Percentiles rank a stretch among this genome's conserved stretches.
Evolutionary conservation across 2,797 vertebrate species (phyloP).

Genomic region (Urosaurus nigricauda): DNA sequence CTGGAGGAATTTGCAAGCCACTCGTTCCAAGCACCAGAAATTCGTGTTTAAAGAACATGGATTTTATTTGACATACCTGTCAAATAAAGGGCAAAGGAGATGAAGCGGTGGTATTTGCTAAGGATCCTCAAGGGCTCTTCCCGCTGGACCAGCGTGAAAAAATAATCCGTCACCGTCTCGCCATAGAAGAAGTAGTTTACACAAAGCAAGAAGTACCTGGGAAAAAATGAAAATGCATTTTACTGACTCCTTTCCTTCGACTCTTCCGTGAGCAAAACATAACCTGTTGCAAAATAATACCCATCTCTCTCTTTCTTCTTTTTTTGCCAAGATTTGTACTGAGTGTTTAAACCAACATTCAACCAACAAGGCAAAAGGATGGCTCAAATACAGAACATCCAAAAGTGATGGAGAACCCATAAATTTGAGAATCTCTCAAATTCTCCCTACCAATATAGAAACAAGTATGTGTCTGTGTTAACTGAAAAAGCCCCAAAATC

Average conservation of each 20-base stretch:
- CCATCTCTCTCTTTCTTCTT: no score
- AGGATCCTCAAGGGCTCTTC: constrained; percentile 96
- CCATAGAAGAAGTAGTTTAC: constrained; percentile 99
- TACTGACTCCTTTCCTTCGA: no score
- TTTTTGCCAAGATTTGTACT: no score
- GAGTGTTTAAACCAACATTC: no score
- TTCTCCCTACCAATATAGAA: no score
- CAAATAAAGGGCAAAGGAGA: constrained; percentile 95
- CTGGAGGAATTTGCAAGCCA: neutral
- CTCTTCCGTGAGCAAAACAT: no score
- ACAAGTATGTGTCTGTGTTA: neutral
- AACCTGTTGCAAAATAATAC: no score
- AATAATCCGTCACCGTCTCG: constrained; percentile 96
- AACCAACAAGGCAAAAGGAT: no score
- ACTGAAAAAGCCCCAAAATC: neutral
- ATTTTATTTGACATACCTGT: constrained; percentile 81
- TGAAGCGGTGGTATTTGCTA: constrained; percentile 99
- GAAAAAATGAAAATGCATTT: neutral
- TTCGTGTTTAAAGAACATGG: neutral
- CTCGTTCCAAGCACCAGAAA: neutral
- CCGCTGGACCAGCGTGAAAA: constrained; percentile 96
- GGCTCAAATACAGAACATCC: no score
- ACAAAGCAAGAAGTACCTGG: constrained; percentile 97
- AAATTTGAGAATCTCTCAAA: no score
- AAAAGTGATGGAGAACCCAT: no score